Evolutionary conservation across 2,797 vertebrate species (phyloP), one percentile per base, ranked within the genome.

Genomic region (Denticeps clupeoides): DNA sequence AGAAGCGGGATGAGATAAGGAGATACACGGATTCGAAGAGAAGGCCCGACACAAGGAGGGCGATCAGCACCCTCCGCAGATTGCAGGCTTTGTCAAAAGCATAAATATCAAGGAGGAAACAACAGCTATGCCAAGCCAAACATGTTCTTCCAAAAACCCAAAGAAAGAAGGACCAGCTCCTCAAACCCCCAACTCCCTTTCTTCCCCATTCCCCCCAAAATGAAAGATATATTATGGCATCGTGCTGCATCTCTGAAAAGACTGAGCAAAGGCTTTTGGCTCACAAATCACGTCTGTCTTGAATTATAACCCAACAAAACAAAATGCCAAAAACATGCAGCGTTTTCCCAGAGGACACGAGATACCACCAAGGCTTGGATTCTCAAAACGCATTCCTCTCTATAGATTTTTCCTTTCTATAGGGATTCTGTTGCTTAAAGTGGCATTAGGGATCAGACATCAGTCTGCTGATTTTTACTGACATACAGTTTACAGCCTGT

Each of bases 261-360:
- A 58, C 55, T 4, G 53, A 70, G 65, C 63, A 65, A 74, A 79
- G 72, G 66, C 59, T 70, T 72, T 70, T 68, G 71, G 72, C 72
- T 77, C 64, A 55, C 56, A 64, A 51, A 31, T 65, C 48, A 18
- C 59, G 70, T 72, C 78, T 79, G 80, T 77, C 55, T 77, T 75
- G 68, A 81, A 81, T 83, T 81, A 84, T 73, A 72, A 78, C 75
- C 77, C 72, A 73, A 70, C 70, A 72, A 81, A 79, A 77, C 76
- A 77, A 77, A 83, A 78, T 74, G 66, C 55, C 62, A 53, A 47
- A 79, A 79, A 74, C 73, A 77, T 67, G 62, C 68, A 70, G 70
- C 55, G 38, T 69, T 55, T 72, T 69, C 71, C 68, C 73, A 70
- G 64, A 74, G 74, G 69, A 78, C 67, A 66, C 47, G 41, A 48